phyloP scores from a whole-genome alignment of 2,113 vertebrate species.

The Petroica traversi region DNA sequence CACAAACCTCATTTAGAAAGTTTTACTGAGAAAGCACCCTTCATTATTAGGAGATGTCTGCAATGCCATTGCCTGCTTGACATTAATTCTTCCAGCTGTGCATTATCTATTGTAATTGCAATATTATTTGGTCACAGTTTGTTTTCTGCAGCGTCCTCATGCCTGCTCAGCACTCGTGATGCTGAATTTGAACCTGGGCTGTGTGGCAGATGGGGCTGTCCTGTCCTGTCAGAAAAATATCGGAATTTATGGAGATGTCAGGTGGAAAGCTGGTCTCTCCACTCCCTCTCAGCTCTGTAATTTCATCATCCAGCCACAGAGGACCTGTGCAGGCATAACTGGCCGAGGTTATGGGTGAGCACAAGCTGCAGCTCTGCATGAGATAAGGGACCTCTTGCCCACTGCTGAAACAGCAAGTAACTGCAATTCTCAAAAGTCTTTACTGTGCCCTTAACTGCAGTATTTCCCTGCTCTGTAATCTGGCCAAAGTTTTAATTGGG shows the following conservation, averaged over 20 bases:
- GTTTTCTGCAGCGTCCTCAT: neutral
- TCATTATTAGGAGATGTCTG: neutral
- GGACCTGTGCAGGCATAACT: neutral
- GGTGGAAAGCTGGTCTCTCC: neutral
- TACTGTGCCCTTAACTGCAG: neutral
- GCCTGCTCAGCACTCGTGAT: accelerated
- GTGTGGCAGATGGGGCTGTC: neutral
- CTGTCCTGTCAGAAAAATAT: neutral
- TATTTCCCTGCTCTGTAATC: neutral
- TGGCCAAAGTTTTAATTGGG: neutral
- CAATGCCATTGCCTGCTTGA: neutral
- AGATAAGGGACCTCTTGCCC: neutral
- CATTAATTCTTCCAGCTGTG: neutral
- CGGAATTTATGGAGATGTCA: neutral
- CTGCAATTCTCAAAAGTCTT: neutral
- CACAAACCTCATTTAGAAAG: neutral
- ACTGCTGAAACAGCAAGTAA: neutral
- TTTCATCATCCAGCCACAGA: neutral
- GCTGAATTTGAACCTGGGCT: neutral
- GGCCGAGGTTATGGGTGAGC: neutral
- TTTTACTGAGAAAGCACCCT: neutral
- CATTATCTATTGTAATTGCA: neutral
- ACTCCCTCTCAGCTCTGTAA: neutral
- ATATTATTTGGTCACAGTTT: accelerated
- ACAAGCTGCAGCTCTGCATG: neutral